Evolutionary conservation across 2,888 invertebrate genomes (phyloP), one percentile per base, ranked within the genome.

Genomic region (Leptopterna dolabrata): DNA sequence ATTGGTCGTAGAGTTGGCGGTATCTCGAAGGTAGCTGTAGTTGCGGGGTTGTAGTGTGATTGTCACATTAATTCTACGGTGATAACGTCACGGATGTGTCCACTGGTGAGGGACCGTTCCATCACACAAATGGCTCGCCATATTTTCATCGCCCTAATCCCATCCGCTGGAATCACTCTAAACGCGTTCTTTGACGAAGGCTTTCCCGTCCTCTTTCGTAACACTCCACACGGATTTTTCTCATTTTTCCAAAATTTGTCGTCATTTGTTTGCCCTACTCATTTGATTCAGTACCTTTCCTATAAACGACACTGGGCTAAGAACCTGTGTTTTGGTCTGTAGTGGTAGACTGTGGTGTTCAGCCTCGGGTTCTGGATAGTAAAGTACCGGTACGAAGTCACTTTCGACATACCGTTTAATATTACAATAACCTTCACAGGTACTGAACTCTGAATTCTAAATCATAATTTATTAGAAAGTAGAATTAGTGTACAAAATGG

Each of bases 81-180:
- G 51, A 81, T 81, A 81, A 19, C 30, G 81, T 81, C 81, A 81
- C 47, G 51, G 43, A 43, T 41, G 78, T 45, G 47, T 78, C 78
- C 43, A 78, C 43, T 43, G 76, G 19, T 41, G 45, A 43, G 29
- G 78, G 78, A 7, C 78, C 43, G 78, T 78, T 36, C 78, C 45
- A 45, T 78, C 78, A 78, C 14, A 3, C 19, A 43, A 43, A 78
- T 78, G 78, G 78, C 43, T 78, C 45, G 14, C 41, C 78, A 78
- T 78, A 78, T 78, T 43, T 78, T 78, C 78, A 27, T 43, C 24
- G 78, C 45, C 24, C 71, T 76, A 76, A 76, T 36, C 76, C 51
- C 24, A 24, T 63, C 63, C 27, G 24, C 24, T 63, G 24, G 27
- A 63, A 63, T 63, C 63, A 63, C 63, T 63, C 19, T 27, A 11